These are phyloP conservation scores for Notolepis coatsorum DNA, from an alignment of 2,797 vertebrate species.

Conservation along the genomic window DNA sequence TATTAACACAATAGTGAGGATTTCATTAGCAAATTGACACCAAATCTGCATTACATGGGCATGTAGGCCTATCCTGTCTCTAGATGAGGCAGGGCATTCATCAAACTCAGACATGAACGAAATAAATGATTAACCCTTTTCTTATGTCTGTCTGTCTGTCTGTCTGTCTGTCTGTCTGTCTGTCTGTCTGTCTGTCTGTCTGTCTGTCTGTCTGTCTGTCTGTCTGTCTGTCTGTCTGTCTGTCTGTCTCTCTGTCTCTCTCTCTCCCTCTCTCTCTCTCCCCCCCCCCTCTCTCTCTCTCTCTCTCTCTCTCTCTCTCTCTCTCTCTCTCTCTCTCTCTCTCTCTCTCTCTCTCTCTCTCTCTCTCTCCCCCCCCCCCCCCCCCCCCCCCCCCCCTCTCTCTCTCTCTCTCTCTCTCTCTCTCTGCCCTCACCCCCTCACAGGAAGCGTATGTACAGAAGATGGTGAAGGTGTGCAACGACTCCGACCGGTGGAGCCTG, in stretches of 20 bases:
- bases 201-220: background rate
- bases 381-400: background rate
- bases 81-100: background rate
- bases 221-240: background rate
- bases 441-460: conserved; percentile 99
- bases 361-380: background rate
- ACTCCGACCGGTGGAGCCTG: conserved; percentile 98
- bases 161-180: background rate
- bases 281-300: background rate
- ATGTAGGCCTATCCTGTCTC: background rate
- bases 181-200: background rate
- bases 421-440: background rate
- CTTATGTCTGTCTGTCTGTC: background rate
- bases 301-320: background rate
- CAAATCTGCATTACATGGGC: background rate
- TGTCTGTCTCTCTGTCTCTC: background rate
- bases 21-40: background rate
- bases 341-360: conserved; percentile 1
- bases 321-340: background rate
- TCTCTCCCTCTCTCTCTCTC: background rate
- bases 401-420: conserved; percentile 5
- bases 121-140: no score
- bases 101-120: background rate
- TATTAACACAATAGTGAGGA: background rate
- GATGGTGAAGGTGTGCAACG: conserved; percentile 99